Evolutionary conservation across 1,140 invertebrate genomes (phyloP).

Genomic region (Condylostylus longicornis): DNA sequence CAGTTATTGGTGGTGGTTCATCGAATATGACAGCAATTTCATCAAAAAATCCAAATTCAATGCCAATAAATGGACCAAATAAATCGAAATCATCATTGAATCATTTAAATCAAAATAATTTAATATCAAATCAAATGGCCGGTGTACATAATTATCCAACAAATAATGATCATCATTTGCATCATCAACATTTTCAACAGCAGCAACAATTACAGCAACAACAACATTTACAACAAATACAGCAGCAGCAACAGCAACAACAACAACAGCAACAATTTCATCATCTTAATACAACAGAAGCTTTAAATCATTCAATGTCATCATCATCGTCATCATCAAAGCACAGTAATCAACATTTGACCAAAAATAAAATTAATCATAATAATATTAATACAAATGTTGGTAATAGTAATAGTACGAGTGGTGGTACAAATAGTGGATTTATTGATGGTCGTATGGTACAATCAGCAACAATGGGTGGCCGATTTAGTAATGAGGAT

Average conservation of each 20-base stretch:
- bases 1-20: too few relatives aligned
- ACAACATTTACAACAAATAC: too few relatives aligned
- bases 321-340: slow-evolving; percentile 1
- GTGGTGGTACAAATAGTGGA: background rate
- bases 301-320: slow-evolving; percentile 10
- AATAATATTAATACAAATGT: background rate
- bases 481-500: slow-evolving; percentile 18
- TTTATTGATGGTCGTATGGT: slow-evolving; percentile 6
- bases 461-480: slow-evolving; percentile 6
- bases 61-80: too few relatives aligned
- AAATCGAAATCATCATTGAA: too few relatives aligned
- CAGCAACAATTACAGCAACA: too few relatives aligned
- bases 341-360: background rate
- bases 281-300: slow-evolving; percentile 12
- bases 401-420: background rate
- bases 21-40: background rate
- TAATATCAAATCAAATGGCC: too few relatives aligned
- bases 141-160: too few relatives aligned
- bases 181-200: background rate
- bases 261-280: slow-evolving; percentile 3
- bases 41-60: too few relatives aligned
- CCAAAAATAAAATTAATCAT: background rate
- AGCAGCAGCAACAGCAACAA: background rate
- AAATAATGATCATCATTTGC: background rate
- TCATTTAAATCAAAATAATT: too few relatives aligned